These are phyloP conservation scores for Myopa testacea DNA, from an alignment of 2,888 invertebrate genomes.

Conservation along the genomic window DNA sequence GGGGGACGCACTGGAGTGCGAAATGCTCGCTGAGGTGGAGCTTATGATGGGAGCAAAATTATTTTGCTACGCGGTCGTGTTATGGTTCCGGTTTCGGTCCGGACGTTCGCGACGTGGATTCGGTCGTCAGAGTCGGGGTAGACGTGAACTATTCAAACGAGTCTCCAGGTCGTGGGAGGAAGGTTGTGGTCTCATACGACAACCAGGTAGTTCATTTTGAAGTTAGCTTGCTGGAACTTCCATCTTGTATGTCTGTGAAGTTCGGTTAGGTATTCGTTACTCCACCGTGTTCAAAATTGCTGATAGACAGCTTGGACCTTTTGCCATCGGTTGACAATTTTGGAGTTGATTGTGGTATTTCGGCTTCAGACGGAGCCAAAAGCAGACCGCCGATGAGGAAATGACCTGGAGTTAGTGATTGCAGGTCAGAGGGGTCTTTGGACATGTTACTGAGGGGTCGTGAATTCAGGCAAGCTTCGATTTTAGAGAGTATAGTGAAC, in stretches of 20 bases:
- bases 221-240: background rate
- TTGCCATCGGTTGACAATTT: conserved; percentile 14
- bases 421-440: conserved; percentile 34
- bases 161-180: too few relatives aligned
- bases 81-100: too few relatives aligned
- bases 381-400: conserved; percentile 34
- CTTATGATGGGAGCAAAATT: too few relatives aligned
- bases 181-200: too few relatives aligned
- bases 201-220: too few relatives aligned
- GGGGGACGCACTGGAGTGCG: too few relatives aligned
- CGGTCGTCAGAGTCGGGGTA: too few relatives aligned
- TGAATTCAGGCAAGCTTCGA: conserved; percentile 39
- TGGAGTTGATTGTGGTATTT: background rate
- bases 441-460: conserved; percentile 32
- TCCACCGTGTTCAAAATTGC: conserved; percentile 28
- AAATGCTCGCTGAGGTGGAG: too few relatives aligned
- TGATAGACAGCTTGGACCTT: conserved; percentile 28
- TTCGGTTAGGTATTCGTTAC: conserved; percentile 16
- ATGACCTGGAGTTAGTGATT: conserved; percentile 33
- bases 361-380: conserved; percentile 13
- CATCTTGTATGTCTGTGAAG: too few relatives aligned
- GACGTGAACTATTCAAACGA: too few relatives aligned
- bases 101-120: too few relatives aligned
- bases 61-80: too few relatives aligned
- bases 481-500: conserved; percentile 25